Base-by-base conservation (phyloP, 2,113 vertebrate genomes). In the Lipotes vexillifer region DNA sequence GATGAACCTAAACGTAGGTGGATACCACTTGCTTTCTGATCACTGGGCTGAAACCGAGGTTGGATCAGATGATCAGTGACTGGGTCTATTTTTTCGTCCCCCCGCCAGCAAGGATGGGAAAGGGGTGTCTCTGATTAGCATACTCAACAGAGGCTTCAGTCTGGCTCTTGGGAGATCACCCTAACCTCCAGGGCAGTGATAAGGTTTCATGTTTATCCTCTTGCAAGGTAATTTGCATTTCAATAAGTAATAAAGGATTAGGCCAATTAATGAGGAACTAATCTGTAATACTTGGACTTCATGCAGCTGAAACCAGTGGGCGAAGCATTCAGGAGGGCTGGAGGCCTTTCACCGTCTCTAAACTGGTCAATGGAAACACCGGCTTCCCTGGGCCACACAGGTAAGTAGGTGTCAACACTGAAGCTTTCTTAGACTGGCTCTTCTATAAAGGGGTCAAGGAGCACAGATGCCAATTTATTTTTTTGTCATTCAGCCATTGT, bases 151-250 rank as follows among this genome's bases (percentile, higher is more conserved):
- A 61, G 20, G 25, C 31, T 59, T 96, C 46, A n/a, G 7, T 44
- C 63, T 78, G 44, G 11, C 83, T 49, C 23, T 75, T 46, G 20
- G 10, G 20, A 74, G 29, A 69, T 13, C 18, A 38, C 49, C 17
- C 29, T 93, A 68, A 66, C 49, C 31, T 80, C 66, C n/a, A 84
- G 91, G 74, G 21, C 29, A 89, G 13, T 41, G n/a, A 44, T 80
- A 52, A 80, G 46, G 7, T 59, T 92, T n/a, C 41, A 36, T 31
- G 13, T 9, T 72, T 49, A 94, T 66, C 33, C 1, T 66, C 25
- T 80, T n/a, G 15, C 38, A 69, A 61, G 20, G 41, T 36, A 92
- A 92, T 94, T 80, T 90, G 13, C n/a, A 63, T 68, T 96, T 94
- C 31, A 81, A 12, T 63, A 61, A 71, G n/a, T 57, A 88, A 74